Base-by-base conservation (phyloP, 2,888 invertebrate genomes). In the Phyllotreta cruciferae region DNA sequence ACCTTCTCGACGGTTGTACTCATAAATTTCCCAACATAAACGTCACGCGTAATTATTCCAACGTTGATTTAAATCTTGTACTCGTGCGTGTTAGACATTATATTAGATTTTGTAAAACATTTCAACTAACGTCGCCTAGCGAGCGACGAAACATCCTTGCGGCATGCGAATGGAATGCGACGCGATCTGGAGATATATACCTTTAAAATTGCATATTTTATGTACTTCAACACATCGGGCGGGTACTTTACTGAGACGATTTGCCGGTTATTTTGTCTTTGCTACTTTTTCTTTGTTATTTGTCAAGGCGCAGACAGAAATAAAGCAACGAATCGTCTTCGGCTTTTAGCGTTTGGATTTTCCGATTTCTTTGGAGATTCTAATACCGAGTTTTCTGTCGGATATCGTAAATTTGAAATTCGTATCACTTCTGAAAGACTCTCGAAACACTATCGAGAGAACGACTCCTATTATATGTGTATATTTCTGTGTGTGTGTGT, bases 1-100 rank as follows among this genome's bases (percentile, higher is more conserved):
- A 52, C 52, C 52, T 49, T 49, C 36, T 24, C 34, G 36, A 36
- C 14, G 38, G 52, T 61, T 53, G 37, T 35, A 13, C 38, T 62
- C 55, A 38, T 56, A 56, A 62, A 62, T 61, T 55, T 45, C 45
- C 47, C 37, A 42, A 36, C 60, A 52, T 60, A 56, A 60, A 52
- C 24, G 64, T 53, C 64, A 47, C 50, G 41, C 34, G 45, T 62
- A 62, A 60, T 64, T 60, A 60, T 64, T 54, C 54, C 63, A 54
- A 24, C 56, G 44, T 53, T 50, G 56, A 58, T 52, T 56, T 60
- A 52, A 60, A 64, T 53, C 57, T 36, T 63, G 62, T 53, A 47
- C 11, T 36, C 49, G 49, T 38, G 57, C 53, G 36, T 60, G 56
- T 64, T 49, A 55, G 54, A 55, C 60, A 60, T 63, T 55, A 49